phyloP scores from a whole-genome alignment of 2,113 vertebrate genomes.

The Ifrita kowaldi region DNA sequence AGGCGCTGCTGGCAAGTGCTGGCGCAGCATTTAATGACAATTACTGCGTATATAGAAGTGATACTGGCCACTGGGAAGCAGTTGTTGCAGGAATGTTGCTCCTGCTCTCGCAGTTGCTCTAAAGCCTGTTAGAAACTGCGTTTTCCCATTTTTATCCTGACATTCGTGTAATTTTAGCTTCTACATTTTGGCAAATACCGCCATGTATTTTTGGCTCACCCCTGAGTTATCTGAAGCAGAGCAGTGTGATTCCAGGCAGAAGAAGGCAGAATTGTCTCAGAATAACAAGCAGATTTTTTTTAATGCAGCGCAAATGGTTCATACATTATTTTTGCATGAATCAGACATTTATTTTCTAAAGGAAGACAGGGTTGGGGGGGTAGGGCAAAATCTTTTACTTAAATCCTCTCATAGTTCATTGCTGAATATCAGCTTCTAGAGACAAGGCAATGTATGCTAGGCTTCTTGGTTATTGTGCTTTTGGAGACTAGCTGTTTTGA shows the following conservation, averaged over 20 bases:
- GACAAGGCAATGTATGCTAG: neutral
- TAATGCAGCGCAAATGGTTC: slow-evolving; percentile 36
- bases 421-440: slow-evolving; percentile 12
- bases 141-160: slow-evolving; percentile 6
- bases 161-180: slow-evolving; percentile 40
- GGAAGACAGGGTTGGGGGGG: neutral
- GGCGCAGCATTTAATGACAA: neutral
- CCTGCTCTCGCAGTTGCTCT: neutral
- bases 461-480: slow-evolving; percentile 20
- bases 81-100: slow-evolving; percentile 14
- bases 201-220: slow-evolving; percentile 48
- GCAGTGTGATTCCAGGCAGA: slow-evolving; percentile 38
- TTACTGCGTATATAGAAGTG: neutral
- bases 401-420: slow-evolving; percentile 40
- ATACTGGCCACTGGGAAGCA: neutral
- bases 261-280: slow-evolving; percentile 55
- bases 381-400: slow-evolving; percentile 30
- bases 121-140: neutral
- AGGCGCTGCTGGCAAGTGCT: neutral
- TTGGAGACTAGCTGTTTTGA: slow-evolving; percentile 56
- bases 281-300: slow-evolving; percentile 57
- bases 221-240: slow-evolving; percentile 25
- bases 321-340: slow-evolving; percentile 59
- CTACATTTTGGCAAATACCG: slow-evolving; percentile 1
- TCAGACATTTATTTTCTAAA: slow-evolving; percentile 51